Evolutionary conservation across 2,113 vertebrate genomes (phyloP).

Genomic region (Dromas ardeola): DNA sequence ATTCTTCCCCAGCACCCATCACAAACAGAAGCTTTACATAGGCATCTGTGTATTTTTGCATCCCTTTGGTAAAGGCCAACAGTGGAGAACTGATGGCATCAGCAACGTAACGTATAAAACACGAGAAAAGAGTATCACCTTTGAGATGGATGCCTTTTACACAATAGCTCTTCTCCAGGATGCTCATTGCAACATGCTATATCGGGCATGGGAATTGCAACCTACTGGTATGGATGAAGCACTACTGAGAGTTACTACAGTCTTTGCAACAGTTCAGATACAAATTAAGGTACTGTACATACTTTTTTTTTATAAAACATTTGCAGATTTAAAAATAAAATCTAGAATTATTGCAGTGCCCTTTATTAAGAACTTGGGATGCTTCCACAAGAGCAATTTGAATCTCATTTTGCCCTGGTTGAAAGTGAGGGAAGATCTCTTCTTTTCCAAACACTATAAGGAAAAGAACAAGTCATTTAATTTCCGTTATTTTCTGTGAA

Average conservation of each 20-base stretch:
- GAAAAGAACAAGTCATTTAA: not conserved
- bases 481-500: not conserved
- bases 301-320: not conserved
- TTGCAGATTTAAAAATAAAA: not conserved
- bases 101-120: conserved; percentile 41
- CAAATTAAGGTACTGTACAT: conserved; percentile 77
- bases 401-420: not conserved
- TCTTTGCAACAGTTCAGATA: conserved; percentile 79
- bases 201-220: conserved; percentile 84
- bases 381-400: not conserved
- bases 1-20: not conserved
- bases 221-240: conserved; percentile 74
- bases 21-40: not conserved
- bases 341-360: not conserved
- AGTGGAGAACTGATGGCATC: conserved; percentile 85
- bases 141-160: conserved; percentile 77
- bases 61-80: conserved; percentile 67
- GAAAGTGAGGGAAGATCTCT: not conserved
- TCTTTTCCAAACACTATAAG: not conserved
- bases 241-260: conserved; percentile 71
- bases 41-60: not conserved
- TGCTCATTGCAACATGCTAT: conserved; percentile 84
- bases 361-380: not conserved
- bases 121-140: conserved; percentile 69
- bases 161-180: conserved; percentile 84